These are phyloP conservation scores for Archilochus colubris DNA, from an alignment of 2,113 vertebrate genomes.

Conservation along the genomic window DNA sequence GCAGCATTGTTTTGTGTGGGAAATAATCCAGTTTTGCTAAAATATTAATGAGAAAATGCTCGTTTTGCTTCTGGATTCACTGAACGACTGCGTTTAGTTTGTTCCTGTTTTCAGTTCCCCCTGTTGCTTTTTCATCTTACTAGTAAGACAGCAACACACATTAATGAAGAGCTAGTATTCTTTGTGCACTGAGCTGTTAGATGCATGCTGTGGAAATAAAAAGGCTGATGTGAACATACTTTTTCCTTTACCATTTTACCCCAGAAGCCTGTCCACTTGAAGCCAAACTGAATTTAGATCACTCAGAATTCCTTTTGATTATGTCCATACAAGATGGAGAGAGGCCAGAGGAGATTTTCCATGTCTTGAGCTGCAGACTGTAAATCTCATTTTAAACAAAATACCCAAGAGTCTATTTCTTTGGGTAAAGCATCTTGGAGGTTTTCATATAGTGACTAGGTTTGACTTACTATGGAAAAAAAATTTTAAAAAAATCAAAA, in stretches of 20 bases:
- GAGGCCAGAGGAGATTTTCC: neutral
- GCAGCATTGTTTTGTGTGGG: neutral
- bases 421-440: neutral
- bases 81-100: neutral
- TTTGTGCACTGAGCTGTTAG: neutral
- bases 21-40: conserved; percentile 21
- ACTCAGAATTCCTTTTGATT: neutral
- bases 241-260: neutral
- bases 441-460: neutral
- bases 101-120: neutral
- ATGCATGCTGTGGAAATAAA: neutral
- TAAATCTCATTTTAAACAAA: neutral
- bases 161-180: neutral
- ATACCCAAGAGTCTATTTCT: neutral
- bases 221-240: neutral
- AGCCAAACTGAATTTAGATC: neutral
- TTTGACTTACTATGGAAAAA: neutral
- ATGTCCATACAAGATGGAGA: neutral
- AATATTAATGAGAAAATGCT: conserved; percentile 29
- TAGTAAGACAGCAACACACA: neutral
- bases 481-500: neutral
- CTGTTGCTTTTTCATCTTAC: neutral
- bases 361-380: neutral
- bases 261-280: neutral
- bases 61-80: conserved; percentile 13